Base-by-base conservation (phyloP, 2,797 vertebrate species). In the Rhynchotus rufescens region DNA sequence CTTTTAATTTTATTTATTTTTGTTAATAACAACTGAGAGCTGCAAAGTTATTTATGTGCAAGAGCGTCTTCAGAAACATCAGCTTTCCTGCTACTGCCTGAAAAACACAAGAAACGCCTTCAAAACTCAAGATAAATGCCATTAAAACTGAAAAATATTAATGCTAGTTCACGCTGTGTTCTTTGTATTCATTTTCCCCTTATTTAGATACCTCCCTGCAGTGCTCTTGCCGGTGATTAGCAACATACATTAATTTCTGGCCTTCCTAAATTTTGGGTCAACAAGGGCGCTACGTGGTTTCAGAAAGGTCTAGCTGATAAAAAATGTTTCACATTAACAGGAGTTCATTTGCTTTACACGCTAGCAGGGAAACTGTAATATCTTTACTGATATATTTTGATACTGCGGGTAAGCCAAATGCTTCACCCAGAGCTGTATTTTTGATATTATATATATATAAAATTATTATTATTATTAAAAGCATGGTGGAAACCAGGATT, bases 1-100 rank as follows among this genome's bases (percentile, higher is more conserved):
- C 61, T 76, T 60, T 87, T 76, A 26, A 73, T n/a, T 57, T 68
- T 10, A 49, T 49, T 51, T 51, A 51, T 13, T 68, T 38, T 52
- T 64, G 42, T 68, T 23, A 59, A 64, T 34, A 88, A 84, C 62
- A 86, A 84, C 59, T 59, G 20, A 23, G 60, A 2, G 11, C 73
- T 80, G 76, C 47, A 87, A 82, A 82, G 92, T 84, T 80, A 89
- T 87, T 92, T 86, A n/a, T n/a, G 54, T 5, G n/a, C 69, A 68
- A 81, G 42, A 49, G 36, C 38, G 28, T 38, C 67, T 52, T 68
- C 30, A 51, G 51, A 38, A 52, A 52, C 67, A 69, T 30, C 67
- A 69, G 67, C 49, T 15, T 30, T 69, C 49, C 15, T 38, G 67
- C 47, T 52, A 28, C 67, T 36, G 13, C 67, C 21, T 38, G 67